Conservation (phyloP, 2,797 vertebrate species). For the Karalla daura region DNA sequence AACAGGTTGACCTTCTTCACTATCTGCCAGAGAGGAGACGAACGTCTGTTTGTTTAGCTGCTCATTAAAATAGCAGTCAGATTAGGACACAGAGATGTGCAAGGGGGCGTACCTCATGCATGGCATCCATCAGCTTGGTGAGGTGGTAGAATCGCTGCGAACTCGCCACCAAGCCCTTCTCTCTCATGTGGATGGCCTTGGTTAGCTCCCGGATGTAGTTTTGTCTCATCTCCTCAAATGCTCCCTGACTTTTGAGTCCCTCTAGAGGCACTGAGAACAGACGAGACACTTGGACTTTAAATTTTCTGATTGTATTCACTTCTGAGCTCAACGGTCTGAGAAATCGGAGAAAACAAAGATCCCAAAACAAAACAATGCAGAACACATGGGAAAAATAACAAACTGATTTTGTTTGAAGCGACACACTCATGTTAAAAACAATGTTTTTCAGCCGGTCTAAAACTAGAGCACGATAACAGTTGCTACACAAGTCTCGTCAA, state of each 20-base stretch:
- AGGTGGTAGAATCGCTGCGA: conserved; percentile 97
- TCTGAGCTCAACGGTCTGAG: too few relatives aligned
- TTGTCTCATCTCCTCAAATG: conserved; percentile 97
- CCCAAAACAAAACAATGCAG: too few relatives aligned
- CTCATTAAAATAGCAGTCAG: not conserved
- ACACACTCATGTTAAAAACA: not conserved
- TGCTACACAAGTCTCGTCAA: conserved; percentile 49
- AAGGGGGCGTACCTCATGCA: conserved; percentile 87
- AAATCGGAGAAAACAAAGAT: too few relatives aligned
- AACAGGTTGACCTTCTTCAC: conserved; percentile 97
- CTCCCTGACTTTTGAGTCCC: conserved; percentile 93
- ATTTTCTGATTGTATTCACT: not conserved
- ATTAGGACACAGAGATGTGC: not conserved
- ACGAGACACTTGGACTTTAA: not conserved
- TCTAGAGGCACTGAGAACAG: conserved; percentile 91
- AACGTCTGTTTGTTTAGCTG: not conserved
- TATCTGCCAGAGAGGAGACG: conserved; percentile 83
- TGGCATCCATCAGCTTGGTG: conserved; percentile 95
- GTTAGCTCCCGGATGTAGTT: conserved; percentile 95
- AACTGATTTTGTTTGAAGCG: not conserved
- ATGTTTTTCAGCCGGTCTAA: conserved; percentile 7
- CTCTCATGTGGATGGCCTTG: conserved; percentile 91
- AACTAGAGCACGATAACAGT: conserved; percentile 30
- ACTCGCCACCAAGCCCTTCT: conserved; percentile 90
- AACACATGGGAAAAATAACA: not conserved